Conservation (phyloP, 2,888 invertebrate genomes). For the Meghimatium bilineatum region DNA sequence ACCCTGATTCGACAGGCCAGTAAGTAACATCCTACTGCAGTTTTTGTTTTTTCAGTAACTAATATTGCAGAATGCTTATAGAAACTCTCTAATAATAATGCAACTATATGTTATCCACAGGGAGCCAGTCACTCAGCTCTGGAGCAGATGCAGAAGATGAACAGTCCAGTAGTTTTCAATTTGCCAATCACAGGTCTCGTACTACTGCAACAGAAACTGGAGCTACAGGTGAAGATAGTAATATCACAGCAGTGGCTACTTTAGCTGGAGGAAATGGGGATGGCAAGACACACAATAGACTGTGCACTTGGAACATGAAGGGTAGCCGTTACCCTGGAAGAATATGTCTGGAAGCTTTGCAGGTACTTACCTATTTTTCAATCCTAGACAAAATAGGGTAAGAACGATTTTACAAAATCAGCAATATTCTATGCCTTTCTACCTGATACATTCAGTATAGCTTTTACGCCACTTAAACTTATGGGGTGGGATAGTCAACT, state of each 20-base stretch:
- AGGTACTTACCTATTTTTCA: constrained; percentile 33
- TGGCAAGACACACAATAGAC: background rate
- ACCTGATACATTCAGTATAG: no score
- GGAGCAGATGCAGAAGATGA: constrained; percentile 67
- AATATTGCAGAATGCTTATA: no score
- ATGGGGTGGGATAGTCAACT: no score
- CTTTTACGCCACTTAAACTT: no score
- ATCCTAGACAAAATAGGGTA: no score
- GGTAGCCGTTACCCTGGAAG: constrained; percentile 49
- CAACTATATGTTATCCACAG: constrained; percentile 4
- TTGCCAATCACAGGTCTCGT: constrained; percentile 46
- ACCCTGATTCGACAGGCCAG: no score
- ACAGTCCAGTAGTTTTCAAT: constrained; percentile 70
- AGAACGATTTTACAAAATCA: no score
- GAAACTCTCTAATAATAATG: no score
- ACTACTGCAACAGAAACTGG: background rate
- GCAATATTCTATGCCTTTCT: no score
- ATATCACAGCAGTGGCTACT: constrained; percentile 3
- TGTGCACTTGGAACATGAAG: constrained; percentile 48
- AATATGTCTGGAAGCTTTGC: constrained; percentile 51
- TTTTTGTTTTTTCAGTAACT: no score
- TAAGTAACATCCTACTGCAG: no score
- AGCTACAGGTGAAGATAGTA: background rate
- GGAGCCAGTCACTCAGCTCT: constrained; percentile 50
- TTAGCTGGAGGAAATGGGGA: constrained; percentile 5